Evolutionary conservation across 2,113 vertebrate species (phyloP).

Genomic region (Girardinichthys multiradiatus): DNA sequence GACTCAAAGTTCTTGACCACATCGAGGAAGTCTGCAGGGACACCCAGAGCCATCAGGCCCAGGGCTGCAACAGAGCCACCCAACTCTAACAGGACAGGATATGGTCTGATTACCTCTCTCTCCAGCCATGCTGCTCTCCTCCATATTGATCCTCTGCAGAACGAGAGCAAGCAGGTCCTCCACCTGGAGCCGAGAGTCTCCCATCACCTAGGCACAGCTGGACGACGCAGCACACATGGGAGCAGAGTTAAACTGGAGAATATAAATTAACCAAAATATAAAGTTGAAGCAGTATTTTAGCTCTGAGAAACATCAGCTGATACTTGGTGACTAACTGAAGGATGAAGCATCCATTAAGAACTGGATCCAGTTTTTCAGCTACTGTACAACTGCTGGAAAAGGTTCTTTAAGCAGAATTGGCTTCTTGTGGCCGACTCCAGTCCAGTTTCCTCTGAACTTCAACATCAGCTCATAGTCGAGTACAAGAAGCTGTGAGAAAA

Average conservation of each 20-base stretch:
- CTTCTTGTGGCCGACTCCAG: no score
- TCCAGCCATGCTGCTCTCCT: slow-evolving; percentile 35
- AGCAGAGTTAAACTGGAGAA: not conserved
- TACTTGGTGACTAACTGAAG: no score
- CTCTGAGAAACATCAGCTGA: not conserved
- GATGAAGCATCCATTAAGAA: not conserved
- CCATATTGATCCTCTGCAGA: slow-evolving; percentile 64
- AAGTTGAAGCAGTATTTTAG: not conserved
- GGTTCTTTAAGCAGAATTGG: no score
- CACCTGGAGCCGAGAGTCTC: slow-evolving; percentile 46
- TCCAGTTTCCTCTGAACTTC: no score
- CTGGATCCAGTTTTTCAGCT: not conserved
- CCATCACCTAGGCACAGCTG: slow-evolving; percentile 47
- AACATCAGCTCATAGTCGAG: no score
- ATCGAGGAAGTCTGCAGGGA: slow-evolving; percentile 70
- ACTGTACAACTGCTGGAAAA: no score
- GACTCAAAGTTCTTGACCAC: slow-evolving; percentile 76
- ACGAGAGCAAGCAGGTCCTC: slow-evolving; percentile 68
- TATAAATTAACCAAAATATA: not conserved
- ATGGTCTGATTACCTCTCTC: slow-evolving; percentile 40
- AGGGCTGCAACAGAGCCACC: no score
- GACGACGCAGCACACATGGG: not conserved
- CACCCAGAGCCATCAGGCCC: not conserved
- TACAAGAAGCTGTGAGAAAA: no score
- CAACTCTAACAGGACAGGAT: not conserved